These are phyloP conservation scores for Halcyon badia DNA, from an alignment of 2,797 vertebrate genomes.

Conservation along the genomic window DNA sequence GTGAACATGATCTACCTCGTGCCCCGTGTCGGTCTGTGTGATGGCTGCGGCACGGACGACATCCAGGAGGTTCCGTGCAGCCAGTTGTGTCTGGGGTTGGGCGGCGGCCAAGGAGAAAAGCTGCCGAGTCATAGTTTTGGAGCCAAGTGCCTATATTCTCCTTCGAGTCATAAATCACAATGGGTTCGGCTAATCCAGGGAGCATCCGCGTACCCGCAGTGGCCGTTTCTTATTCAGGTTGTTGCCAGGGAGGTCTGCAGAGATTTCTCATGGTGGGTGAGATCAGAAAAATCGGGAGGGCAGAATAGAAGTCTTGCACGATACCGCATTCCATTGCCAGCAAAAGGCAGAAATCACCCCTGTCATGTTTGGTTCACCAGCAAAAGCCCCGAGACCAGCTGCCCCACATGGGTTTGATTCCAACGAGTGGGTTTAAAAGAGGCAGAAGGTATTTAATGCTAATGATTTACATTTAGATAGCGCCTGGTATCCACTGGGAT, in stretches of 20 bases:
- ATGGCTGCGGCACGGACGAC: fast-evolving
- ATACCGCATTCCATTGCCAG: constrained; percentile 35
- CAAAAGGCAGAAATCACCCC: constrained; percentile 3
- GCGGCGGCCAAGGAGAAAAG: not conserved
- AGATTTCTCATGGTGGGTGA: not conserved
- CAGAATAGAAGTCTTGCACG: not conserved
- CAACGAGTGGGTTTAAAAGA: constrained; percentile 39
- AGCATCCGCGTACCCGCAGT: fast-evolving
- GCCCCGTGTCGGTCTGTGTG: fast-evolving
- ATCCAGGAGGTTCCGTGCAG: not conserved
- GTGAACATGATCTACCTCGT: fast-evolving
- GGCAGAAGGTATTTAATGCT: constrained; percentile 70
- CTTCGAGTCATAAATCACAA: not conserved
- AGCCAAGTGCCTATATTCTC: not conserved
- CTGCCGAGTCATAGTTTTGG: not conserved
- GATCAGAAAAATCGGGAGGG: not conserved
- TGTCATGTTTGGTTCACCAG: not conserved
- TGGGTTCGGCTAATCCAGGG: fast-evolving
- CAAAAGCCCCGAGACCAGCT: not conserved
- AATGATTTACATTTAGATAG: constrained; percentile 74
- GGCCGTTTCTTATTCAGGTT: not conserved
- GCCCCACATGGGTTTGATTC: not conserved
- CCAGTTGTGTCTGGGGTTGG: not conserved
- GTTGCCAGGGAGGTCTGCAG: constrained; percentile 14
- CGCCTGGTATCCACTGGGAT: constrained; percentile 36